A percentile compares a stretch with the other conserved stretches of the same genome.
Evolutionary conservation across 2,113 vertebrate species (phyloP).

Genomic region (Thamnophis sirtalis): DNA sequence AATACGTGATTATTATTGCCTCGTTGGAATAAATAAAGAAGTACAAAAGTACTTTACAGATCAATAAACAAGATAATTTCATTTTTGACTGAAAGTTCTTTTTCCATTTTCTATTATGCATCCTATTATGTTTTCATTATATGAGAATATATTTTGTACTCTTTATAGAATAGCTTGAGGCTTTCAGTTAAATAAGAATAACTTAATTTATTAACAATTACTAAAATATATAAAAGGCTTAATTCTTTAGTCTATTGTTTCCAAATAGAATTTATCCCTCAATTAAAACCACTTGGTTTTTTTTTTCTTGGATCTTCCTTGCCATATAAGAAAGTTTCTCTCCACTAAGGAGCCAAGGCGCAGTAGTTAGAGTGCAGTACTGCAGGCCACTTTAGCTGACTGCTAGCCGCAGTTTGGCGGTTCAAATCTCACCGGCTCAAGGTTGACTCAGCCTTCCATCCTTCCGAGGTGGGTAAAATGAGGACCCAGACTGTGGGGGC

Average conservation of each 20-base stretch:
- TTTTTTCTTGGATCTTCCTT: neutral
- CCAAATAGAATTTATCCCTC: neutral
- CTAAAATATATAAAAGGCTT: neutral
- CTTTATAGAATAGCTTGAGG: neutral
- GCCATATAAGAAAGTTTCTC: neutral
- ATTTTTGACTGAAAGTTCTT: neutral
- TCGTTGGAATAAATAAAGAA: neutral
- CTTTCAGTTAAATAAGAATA: neutral
- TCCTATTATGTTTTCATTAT: neutral
- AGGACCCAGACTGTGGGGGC: no score
- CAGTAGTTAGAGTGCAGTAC: no score
- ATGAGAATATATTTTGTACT: neutral
- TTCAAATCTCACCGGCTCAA: no score
- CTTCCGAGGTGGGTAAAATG: no score
- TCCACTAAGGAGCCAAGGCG: no score
- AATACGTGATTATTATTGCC: neutral
- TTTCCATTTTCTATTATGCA: neutral
- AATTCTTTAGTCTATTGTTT: neutral
- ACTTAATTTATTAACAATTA: neutral
- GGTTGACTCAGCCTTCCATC: no score
- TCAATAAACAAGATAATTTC: neutral
- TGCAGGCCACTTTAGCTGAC: no score
- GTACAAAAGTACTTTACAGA: neutral
- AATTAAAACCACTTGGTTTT: neutral
- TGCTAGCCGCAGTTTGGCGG: no score